phyloP scores from a whole-genome alignment of 2,888 invertebrate genomes.

The Cryptocephalus moraei region DNA sequence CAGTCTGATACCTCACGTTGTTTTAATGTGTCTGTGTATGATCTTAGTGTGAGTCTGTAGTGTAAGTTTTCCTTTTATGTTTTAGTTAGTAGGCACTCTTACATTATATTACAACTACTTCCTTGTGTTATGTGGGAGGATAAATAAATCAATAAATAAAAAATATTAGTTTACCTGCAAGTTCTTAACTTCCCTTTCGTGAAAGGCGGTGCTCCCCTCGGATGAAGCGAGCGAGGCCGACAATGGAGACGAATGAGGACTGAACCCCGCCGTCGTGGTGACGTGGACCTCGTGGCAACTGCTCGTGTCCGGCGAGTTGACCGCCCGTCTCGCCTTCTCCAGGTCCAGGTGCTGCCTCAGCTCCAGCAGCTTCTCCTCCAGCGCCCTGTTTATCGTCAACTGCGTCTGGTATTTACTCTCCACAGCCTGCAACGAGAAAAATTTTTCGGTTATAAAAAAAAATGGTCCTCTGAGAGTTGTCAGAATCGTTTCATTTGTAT shows the following conservation, averaged over 20 bases:
- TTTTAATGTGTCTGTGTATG: too few species aligned
- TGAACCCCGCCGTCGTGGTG: conserved; percentile 35
- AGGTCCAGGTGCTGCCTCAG: conserved; percentile 37
- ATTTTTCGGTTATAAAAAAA: too few species aligned
- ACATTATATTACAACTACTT: too few species aligned
- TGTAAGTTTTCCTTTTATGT: too few species aligned
- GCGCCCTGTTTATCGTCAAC: conserved; percentile 43
- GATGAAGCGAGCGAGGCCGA: conserved; percentile 55
- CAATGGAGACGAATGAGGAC: conserved; percentile 48
- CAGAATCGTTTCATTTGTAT: too few species aligned
- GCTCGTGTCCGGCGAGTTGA: conserved; percentile 36
- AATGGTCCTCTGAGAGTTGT: too few species aligned
- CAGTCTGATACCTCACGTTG: too few species aligned
- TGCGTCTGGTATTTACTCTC: conserved; percentile 49
- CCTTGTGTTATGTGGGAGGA: too few species aligned
- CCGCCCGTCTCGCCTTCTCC: conserved; percentile 19
- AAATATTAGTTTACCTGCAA: conserved; percentile 39
- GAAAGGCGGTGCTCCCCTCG: conserved; percentile 39
- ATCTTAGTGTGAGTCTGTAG: too few species aligned
- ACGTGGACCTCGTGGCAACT: conserved; percentile 45
- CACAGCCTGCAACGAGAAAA: conserved; percentile 37
- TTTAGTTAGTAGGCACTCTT: too few species aligned
- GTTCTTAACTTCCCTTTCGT: conserved; percentile 48
- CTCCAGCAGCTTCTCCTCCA: conserved; percentile 48
- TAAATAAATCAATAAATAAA: too few species aligned